A percentile compares a stretch with the other conserved stretches of the same genome.
Conservation (phyloP, 2,113 vertebrate genomes). For the Amphiprion ocellaris region DNA sequence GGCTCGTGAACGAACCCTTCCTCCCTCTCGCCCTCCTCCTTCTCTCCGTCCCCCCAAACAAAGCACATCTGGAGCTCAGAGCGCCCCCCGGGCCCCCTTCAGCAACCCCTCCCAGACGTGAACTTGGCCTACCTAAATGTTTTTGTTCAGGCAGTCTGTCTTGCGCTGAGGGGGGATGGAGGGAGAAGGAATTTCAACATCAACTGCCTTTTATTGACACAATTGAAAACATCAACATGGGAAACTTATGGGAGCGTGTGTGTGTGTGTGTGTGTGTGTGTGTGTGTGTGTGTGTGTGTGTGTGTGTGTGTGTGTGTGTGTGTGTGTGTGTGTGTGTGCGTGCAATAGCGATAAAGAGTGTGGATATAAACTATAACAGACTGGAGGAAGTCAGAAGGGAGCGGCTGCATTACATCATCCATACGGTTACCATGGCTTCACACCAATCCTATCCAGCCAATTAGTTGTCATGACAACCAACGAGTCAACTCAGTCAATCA, state of each 20-base stretch:
- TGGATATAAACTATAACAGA: not conserved
- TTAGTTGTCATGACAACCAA: slow-evolving; percentile 23
- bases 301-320: slow-evolving; percentile 26
- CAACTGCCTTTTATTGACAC: slow-evolving; percentile 71
- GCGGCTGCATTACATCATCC: slow-evolving; percentile 54
- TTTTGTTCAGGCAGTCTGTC: slow-evolving; percentile 76
- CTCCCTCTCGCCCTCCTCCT: slow-evolving; percentile 11
- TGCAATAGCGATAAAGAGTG: not conserved
- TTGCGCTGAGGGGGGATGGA: slow-evolving; percentile 35
- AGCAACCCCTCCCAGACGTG: slow-evolving; percentile 78
- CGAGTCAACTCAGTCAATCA: not conserved
- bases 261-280: slow-evolving; percentile 42
- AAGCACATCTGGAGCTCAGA: slow-evolving; percentile 80
- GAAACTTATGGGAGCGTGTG: slow-evolving; percentile 23
- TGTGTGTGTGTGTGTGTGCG: slow-evolving; percentile 37
- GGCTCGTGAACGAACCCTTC: slow-evolving; percentile 35
- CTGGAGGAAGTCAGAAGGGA: slow-evolving; percentile 27
- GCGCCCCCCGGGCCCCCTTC: slow-evolving; percentile 71
- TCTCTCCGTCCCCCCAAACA: slow-evolving; percentile 4
- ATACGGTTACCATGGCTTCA: not conserved
- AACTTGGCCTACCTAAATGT: slow-evolving; percentile 83
- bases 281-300: slow-evolving; percentile 34
- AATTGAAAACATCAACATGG: slow-evolving; percentile 68
- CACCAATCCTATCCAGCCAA: not conserved
- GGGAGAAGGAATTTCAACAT: slow-evolving; percentile 67